phyloP scores from a whole-genome alignment of 2,113 vertebrate genomes.

The Callocephalon fimbriatum region DNA sequence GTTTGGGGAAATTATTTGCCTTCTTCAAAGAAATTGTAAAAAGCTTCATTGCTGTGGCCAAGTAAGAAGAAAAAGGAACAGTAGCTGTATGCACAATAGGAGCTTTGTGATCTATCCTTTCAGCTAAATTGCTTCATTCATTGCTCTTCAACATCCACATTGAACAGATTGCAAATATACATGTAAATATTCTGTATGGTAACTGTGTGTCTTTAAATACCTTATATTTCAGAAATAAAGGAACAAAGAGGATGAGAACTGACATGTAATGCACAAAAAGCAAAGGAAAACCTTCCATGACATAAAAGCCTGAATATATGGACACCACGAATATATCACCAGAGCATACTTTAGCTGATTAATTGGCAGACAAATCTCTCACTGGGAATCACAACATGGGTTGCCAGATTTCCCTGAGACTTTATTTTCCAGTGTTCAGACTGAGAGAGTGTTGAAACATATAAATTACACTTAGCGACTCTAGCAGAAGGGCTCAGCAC shows the following conservation, averaged over 20 bases:
- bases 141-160: neutral
- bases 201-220: neutral
- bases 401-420: neutral
- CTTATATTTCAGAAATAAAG: neutral
- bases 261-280: neutral
- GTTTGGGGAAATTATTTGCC: neutral
- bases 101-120: neutral
- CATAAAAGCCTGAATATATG: neutral
- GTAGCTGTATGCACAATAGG: too few species aligned
- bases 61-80: neutral
- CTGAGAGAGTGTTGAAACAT: neutral
- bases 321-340: neutral
- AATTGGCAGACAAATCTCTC: neutral
- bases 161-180: neutral
- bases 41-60: neutral
- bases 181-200: neutral
- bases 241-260: neutral
- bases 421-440: neutral
- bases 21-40: neutral
- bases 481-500: neutral
- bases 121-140: neutral
- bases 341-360: neutral
- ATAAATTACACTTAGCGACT: neutral
- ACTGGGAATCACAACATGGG: neutral
- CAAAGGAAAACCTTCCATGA: neutral